Evolutionary conservation across 1,140 invertebrate species (phyloP), one percentile per base, ranked within the genome.

Genomic region (Zaprionus kolodkinae): DNA sequence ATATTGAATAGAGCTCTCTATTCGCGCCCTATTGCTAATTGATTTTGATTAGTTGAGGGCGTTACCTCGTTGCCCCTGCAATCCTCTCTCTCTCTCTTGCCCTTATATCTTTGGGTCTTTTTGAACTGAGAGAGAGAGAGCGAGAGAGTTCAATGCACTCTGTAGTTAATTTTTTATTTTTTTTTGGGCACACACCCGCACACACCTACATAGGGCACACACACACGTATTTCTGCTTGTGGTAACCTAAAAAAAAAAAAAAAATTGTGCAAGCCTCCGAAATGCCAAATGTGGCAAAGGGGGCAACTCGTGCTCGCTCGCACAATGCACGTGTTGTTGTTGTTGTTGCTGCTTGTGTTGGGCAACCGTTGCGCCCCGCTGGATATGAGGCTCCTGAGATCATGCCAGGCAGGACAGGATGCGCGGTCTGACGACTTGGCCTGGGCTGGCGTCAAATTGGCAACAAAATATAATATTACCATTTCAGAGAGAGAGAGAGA

Each of bases 11-110:
- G 72, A 72, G 25, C 57, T 72, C 52, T 48, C 43, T 76, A 66
- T 72, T 83, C 78, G 73, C 77, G 74, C 61, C 82, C 54, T 73
- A 57, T 69, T 87, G 77, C 81, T 87, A 88, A 88, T 87, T 87
- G 77, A 50, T 88, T 88, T 86, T 81, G 75, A 86, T 85, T 86
- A 86, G 79, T 87, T 76, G 70, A 80, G 85, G 84, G 84, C 83
- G 79, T 76, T 63, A 15, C n/a, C 11, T 11, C 43, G 75, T 21
- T 21, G 2, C 48, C 48, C 0, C 27, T 9, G 30, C 33, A 7
- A 15, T 9, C 55, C 35, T 7, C 33, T 17, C 4, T 2, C 54
- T 3, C 0, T 21, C 6, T 40, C n/a, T 21, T 10, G 45, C 40
- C 17, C 45, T 50, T 17, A 27, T 45, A 6, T 60, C 38, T 45